Evolutionary conservation across 2,113 vertebrate species (phyloP).

Genomic region (Alethe diademata): DNA sequence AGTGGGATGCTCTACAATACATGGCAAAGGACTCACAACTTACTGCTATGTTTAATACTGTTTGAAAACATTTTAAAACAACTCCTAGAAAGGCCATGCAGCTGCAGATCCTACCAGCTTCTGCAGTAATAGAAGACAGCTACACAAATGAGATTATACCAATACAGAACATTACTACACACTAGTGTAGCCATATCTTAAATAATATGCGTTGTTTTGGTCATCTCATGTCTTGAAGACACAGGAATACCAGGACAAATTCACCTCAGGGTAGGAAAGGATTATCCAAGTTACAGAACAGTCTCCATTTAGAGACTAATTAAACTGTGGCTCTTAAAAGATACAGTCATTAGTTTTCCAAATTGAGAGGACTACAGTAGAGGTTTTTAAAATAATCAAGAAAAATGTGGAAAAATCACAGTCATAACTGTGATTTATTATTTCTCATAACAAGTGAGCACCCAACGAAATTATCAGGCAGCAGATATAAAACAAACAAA

Average conservation of each 20-base stretch:
- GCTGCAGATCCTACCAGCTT: not conserved
- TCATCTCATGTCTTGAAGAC: not conserved
- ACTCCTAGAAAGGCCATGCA: not conserved
- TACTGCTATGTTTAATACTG: not conserved
- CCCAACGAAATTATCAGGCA: slow-evolving; percentile 43
- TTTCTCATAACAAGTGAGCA: not conserved
- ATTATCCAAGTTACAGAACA: not conserved
- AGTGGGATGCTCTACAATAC: not conserved
- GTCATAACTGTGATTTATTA: not conserved
- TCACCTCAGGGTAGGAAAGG: not conserved
- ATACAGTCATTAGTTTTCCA: not conserved
- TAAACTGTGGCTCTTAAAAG: not conserved
- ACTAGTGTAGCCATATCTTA: not conserved
- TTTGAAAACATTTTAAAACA: not conserved
- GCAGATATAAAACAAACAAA: slow-evolving; percentile 31
- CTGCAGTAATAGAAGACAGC: not conserved
- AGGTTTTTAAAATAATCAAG: not conserved
- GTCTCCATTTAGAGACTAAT: not conserved
- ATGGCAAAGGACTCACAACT: not conserved
- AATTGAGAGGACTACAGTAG: not conserved
- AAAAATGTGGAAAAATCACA: slow-evolving; percentile 9
- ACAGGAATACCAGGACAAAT: not conserved
- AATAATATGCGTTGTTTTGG: not conserved
- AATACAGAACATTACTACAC: not conserved
- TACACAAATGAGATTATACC: not conserved